A percentile compares a stretch with the other conserved stretches of the same genome.
Evolutionary conservation across 2,888 invertebrate genomes (phyloP).

Genomic region (Pachliopta kotzebuea): DNA sequence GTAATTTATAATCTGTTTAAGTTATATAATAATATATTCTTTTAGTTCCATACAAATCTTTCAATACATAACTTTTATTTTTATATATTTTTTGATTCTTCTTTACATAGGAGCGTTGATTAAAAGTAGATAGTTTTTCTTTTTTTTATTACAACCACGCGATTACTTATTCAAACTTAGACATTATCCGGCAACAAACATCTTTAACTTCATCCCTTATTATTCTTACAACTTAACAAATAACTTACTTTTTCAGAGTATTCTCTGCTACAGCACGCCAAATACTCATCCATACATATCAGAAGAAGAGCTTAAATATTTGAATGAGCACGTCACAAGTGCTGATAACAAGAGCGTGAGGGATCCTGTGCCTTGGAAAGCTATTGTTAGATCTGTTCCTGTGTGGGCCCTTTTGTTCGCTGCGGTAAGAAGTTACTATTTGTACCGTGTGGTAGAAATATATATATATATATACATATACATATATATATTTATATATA

Average conservation of each 20-base stretch:
- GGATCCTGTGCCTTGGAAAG: slow-evolving; percentile 85
- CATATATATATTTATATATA: too few species aligned
- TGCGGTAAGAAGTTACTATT: slow-evolving; percentile 67
- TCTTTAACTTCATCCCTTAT: neutral
- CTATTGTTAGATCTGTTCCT: slow-evolving; percentile 85
- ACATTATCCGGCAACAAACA: neutral
- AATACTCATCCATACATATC: slow-evolving; percentile 79
- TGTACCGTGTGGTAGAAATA: too few species aligned
- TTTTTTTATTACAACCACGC: too few species aligned
- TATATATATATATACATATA: too few species aligned
- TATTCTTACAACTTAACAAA: neutral
- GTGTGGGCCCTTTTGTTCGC: slow-evolving; percentile 87
- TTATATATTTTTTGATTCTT: neutral
- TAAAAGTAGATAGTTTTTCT: too few species aligned
- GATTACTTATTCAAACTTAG: too few species aligned
- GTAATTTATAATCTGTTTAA: too few species aligned
- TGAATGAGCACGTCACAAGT: slow-evolving; percentile 80
- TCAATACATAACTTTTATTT: too few species aligned
- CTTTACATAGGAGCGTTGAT: too few species aligned
- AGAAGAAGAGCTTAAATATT: slow-evolving; percentile 74
- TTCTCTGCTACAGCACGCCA: slow-evolving; percentile 77
- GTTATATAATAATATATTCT: too few species aligned
- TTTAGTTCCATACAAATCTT: too few species aligned
- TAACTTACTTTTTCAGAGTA: slow-evolving; percentile 51
- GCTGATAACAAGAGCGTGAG: slow-evolving; percentile 75